A percentile compares a stretch with the other conserved stretches of the same genome.
These are phyloP conservation scores for Physocephala rufipes DNA, from an alignment of 2,888 invertebrate genomes.

Conservation along the genomic window DNA sequence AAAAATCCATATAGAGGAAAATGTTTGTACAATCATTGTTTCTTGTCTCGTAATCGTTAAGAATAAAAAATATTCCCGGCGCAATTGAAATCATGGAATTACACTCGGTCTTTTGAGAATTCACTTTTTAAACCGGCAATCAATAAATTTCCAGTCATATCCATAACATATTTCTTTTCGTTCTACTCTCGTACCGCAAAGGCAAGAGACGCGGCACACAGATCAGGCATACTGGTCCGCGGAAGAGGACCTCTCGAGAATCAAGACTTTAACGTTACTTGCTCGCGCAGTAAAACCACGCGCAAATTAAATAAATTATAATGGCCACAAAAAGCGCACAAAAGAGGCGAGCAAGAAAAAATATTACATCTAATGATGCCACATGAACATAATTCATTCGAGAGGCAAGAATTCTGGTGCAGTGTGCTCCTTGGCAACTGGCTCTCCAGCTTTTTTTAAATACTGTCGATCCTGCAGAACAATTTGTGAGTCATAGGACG, in stretches of 20 bases:
- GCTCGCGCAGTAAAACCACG: slow-evolving; percentile 29
- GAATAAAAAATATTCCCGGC: no score
- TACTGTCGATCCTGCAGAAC: slow-evolving; percentile 44
- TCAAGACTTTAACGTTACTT: not conserved
- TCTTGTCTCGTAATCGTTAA: no score
- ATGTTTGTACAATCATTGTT: no score
- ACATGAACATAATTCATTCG: slow-evolving; percentile 56
- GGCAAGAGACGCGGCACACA: not conserved
- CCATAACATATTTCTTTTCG: slow-evolving; percentile 27
- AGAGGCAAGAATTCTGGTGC: slow-evolving; percentile 22
- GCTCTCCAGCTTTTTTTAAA: slow-evolving; percentile 6
- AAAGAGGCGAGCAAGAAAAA: slow-evolving; percentile 35
- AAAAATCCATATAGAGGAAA: no score
- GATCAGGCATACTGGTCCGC: slow-evolving; percentile 2
- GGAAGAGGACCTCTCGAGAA: slow-evolving; percentile 11
- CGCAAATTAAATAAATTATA: slow-evolving; percentile 36
- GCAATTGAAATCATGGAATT: no score
- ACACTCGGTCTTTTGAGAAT: no score
- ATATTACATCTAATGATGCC: slow-evolving; percentile 52
- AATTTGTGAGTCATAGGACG: slow-evolving; percentile 62
- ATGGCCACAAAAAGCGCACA: slow-evolving; percentile 5
- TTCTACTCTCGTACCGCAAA: slow-evolving; percentile 1
- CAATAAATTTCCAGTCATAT: slow-evolving; percentile 23
- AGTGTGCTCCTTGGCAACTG: slow-evolving; percentile 11
- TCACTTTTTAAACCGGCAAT: not conserved